Evolutionary conservation across 2,888 invertebrate species (phyloP).

Genomic region (Lasioglossum oenotherae): DNA sequence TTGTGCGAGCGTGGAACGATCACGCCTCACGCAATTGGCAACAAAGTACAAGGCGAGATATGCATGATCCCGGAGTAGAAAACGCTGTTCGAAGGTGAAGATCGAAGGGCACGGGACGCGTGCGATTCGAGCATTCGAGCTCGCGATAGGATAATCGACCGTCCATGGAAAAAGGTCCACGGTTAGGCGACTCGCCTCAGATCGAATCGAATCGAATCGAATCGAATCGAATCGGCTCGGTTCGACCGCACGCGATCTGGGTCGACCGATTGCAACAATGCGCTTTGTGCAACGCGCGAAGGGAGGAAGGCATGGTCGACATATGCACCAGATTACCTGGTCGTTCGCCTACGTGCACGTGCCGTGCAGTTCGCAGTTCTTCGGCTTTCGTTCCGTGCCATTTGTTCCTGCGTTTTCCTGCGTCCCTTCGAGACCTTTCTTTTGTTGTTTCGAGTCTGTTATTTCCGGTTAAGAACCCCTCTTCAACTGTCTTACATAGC

Average conservation of each 20-base stretch:
- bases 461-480: not conserved
- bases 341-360: slow-evolving; percentile 64
- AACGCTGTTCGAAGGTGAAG: not conserved
- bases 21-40: not conserved
- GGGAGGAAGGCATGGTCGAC: slow-evolving; percentile 39
- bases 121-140: slow-evolving; percentile 1
- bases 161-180: not conserved
- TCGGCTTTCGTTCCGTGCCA: slow-evolving; percentile 44
- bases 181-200: slow-evolving; percentile 6
- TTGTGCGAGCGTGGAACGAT: not conserved
- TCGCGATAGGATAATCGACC: slow-evolving; percentile 8
- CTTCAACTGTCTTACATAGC: not conserved
- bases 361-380: slow-evolving; percentile 38
- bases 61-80: not conserved
- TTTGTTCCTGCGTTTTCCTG: slow-evolving; percentile 43
- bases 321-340: slow-evolving; percentile 48
- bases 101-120: slow-evolving; percentile 1
- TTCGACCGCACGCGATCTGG: slow-evolving; percentile 72
- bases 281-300: slow-evolving; percentile 73
- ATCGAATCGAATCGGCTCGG: not conserved
- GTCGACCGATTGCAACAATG: slow-evolving; percentile 79
- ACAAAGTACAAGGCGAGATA: not conserved
- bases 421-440: not conserved
- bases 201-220: not conserved
- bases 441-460: not conserved